Evolutionary conservation across 2,888 invertebrate species (phyloP), one percentile per base, ranked within the genome.

Genomic region (Sinopyrophorus schimmeli): DNA sequence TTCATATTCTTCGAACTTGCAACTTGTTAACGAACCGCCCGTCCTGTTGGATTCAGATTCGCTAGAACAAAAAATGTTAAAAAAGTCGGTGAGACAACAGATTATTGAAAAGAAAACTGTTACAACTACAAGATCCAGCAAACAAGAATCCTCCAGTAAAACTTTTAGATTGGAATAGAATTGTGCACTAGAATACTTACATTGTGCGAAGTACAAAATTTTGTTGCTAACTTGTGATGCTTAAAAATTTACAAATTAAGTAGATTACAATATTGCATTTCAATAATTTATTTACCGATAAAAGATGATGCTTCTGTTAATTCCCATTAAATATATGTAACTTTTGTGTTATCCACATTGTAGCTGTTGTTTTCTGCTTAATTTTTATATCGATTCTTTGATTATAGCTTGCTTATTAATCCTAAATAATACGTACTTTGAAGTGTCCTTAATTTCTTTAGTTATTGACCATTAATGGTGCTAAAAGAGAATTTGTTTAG

Each of bases 51-150:
- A 81, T 42, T 70, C 77, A 0, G 81, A 84, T 27, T 76, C 75
- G n/a, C 60, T 84, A 55, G 84, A 84, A 53, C 82, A 82, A 58
- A 81, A 80, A 60, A 82, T 82, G 73, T 74, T 82, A 3, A 84
- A 84, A 53, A 83, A 84, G 57, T 83, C 84, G 0, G 79, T 81
- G n/a, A 81, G 80, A 1, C 83, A 85, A 31, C 84, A 84, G 55
- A 80, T 82, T 0, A 80, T 83, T 10, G 85, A 86, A 56, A 80
- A 82, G 66, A 83, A 84, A 62, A 84, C 83, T 0, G 79, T 85
- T 0, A 83, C 83, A 64, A 84, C 80, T 53, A 81, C 82, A n/a
- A 67, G 65, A 50, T 65, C 69, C 20, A 69, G 66, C 40, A 73
- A 73, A 55, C 71, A 73, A 49, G 74, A 74, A 54, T 68, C 71